Percentiles rank a stretch among this genome's conserved stretches.
Evolutionary conservation across 2,888 invertebrate genomes (phyloP).

Genomic region (Eupithecia vulgata): DNA sequence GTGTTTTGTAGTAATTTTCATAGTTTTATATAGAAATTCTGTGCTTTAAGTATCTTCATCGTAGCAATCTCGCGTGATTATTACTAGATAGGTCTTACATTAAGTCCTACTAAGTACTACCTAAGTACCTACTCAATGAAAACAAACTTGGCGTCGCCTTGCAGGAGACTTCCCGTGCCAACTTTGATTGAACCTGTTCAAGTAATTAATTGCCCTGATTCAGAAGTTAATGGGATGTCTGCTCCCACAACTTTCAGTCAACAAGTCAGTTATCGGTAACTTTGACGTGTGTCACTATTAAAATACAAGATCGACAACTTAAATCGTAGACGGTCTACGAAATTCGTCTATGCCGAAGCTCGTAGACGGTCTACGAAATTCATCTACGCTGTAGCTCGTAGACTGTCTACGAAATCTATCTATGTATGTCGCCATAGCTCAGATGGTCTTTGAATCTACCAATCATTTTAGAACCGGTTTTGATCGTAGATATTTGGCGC

Average conservation of each 20-base stretch:
- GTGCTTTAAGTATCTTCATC: neutral
- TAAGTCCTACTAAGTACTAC: too few relatives aligned
- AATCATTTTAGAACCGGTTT: too few relatives aligned
- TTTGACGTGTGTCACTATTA: neutral
- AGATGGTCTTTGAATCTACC: too few relatives aligned
- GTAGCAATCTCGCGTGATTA: neutral
- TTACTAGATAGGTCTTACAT: neutral
- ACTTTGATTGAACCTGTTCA: conserved; percentile 14
- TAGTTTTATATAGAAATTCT: too few relatives aligned
- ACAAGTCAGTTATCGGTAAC: neutral
- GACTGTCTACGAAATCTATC: too few relatives aligned
- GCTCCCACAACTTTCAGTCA: neutral
- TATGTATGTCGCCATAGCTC: too few relatives aligned
- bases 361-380: neutral
- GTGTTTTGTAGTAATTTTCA: too few relatives aligned
- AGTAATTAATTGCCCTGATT: conserved; percentile 11
- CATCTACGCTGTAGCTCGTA: too few relatives aligned
- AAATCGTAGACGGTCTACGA: neutral
- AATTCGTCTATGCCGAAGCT: neutral
- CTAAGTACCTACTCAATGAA: neutral
- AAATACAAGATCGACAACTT: neutral
- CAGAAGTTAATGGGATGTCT: conserved; percentile 6
- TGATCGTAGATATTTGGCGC: too few relatives aligned
- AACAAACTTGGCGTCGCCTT: neutral
- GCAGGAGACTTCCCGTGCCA: neutral